These are phyloP conservation scores for Drosophila ohnishii DNA, from an alignment of 1,140 invertebrate genomes.

Conservation along the genomic window DNA sequence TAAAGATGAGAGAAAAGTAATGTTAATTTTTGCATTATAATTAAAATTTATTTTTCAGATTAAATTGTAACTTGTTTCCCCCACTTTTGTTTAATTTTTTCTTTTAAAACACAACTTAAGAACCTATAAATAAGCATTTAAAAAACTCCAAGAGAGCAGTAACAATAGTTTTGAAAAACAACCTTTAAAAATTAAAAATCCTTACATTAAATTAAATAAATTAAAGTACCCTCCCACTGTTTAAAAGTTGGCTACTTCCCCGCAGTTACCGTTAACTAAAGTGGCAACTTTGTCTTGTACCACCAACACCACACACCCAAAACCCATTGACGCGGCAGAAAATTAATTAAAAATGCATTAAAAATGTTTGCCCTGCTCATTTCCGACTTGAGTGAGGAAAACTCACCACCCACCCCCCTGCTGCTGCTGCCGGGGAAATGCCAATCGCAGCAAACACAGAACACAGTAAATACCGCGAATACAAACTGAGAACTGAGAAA, in stretches of 20 bases:
- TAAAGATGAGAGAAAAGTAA: background rate
- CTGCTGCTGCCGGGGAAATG: slow-evolving; percentile 24
- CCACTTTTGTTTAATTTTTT: background rate
- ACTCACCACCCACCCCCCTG: background rate
- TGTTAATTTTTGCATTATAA: background rate
- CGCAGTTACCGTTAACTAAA: slow-evolving; percentile 10
- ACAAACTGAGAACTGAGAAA: slow-evolving; percentile 49
- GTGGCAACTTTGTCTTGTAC: slow-evolving; percentile 40
- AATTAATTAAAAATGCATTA: slow-evolving; percentile 80
- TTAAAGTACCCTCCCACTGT: background rate
- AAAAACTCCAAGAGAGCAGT: background rate
- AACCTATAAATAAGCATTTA: background rate
- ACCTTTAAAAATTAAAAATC: background rate
- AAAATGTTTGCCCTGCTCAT: slow-evolving; percentile 50
- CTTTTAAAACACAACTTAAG: background rate
- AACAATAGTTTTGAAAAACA: background rate
- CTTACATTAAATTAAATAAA: background rate
- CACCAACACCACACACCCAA: background rate
- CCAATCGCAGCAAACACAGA: slow-evolving; percentile 48
- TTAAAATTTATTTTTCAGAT: background rate
- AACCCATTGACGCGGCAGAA: slow-evolving; percentile 41
- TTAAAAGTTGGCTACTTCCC: background rate
- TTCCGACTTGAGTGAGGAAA: slow-evolving; percentile 3
- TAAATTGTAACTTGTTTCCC: background rate
- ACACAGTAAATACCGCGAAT: slow-evolving; percentile 55